Evolutionary conservation across 2,888 invertebrate species (phyloP), one percentile per base, ranked within the genome.

Genomic region (Drosophila fungiperda): DNA sequence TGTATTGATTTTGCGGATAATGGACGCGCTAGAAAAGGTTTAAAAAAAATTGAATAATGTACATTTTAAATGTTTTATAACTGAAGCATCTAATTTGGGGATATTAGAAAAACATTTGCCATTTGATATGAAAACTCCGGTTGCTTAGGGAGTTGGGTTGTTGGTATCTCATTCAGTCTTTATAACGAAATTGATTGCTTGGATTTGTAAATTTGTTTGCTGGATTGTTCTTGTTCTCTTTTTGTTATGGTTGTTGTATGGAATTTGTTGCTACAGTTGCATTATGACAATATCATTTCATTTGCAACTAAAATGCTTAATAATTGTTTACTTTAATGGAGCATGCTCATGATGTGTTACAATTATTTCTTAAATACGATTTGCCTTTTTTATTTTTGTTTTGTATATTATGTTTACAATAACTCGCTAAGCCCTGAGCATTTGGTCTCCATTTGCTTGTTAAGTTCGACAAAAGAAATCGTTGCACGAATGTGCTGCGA

Each of bases 341-440:
- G 87, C 82, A 87, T 87, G 87, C 87, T 87, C 87, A 61, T 87
- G 87, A 89, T 83, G 81, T 89, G 71, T 79, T 88, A 78, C 75
- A 86, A 73, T 85, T 89, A 85, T 68, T 81, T 89, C 75, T 83
- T 87, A 87, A 69, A 61, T 84, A 73, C 61, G 61, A 68, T 73
- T 68, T 66, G 59, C 53, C 38, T 61, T 68, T 61, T 63, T 61
- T 68, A 32, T 72, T 64, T 55, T 67, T 62, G n/a, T 29, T 62
- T 82, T 26, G 59, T 74, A 62, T 73, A 68, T 75, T 71, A 70
- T 74, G 73, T 78, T 82, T 84, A 73, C 81, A 79, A 64, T 87
- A 86, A 85, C 82, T 89, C 79, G 78, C 82, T 88, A 88, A 89
- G 87, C 87, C 91, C 91, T 91, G 91, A 91, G 91, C 90, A 88